Evolutionary conservation across 2,113 vertebrate genomes (phyloP), one percentile per base, ranked within the genome.

Genomic region (Leiothrix lutea): DNA sequence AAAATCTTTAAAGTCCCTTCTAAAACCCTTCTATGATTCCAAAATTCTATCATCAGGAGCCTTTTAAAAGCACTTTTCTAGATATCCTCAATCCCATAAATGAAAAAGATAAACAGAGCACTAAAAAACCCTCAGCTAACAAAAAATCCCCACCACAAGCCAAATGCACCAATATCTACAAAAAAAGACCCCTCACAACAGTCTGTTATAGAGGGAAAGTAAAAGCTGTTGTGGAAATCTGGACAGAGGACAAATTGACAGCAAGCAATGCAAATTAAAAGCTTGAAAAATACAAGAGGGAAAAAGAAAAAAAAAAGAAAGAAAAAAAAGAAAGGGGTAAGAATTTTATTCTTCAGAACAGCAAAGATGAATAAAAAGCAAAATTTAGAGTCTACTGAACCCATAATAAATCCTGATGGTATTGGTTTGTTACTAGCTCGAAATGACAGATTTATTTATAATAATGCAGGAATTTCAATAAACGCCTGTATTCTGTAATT

Each of bases 371-470:
- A 86, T 53, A 53, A 79, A 81, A 57, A 58, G 21, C 38, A 50
- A 65, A 79, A 92, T 35, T 33, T 64, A 40, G 61, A 60, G n/a
- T 40, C 35, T 12, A 5, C n/a, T 86, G 74, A 92, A 40, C 10
- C 38, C 40, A 16, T 84, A 92, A 57, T 53, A 75, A 85, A 67
- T 71, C 53, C 36, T 91, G 86, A 77, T 23, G 36, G 45, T 47
- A 61, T 80, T 82, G 66, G 36, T 61, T 87, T 89, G 54, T 88
- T 82, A 70, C 84, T 54, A 54, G 74, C 74, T 81, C 3, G 3
- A 77, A 90, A 75, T 71, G 89, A 84, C 70, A 94, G 91, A 94
- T 82, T 87, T 95, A 91, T 94, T 96, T 79, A 87, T 85, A 95
- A 94, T 73, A 91, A 95, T 47, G 65, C 73, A 85, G 87, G 78